These are phyloP conservation scores for Scrobipalpa costella DNA, from an alignment of 2,888 invertebrate genomes.

Conservation along the genomic window DNA sequence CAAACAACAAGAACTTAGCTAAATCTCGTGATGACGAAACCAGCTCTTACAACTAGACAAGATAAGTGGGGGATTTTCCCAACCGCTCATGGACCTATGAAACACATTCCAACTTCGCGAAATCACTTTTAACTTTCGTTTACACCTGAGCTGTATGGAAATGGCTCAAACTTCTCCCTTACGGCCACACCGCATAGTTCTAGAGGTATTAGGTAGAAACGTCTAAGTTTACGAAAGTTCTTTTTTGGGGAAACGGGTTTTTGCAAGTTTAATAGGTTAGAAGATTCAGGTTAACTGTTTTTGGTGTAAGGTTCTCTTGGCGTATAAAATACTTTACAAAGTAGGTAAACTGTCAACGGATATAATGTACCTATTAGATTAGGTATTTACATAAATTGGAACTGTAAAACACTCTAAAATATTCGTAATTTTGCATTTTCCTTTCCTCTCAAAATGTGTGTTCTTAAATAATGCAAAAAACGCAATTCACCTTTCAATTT, in stretches of 20 bases:
- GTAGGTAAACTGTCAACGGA: too few relatives aligned
- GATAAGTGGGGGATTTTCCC: constrained; percentile 18
- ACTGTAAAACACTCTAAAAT: neutral
- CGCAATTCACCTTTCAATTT: constrained; percentile 3
- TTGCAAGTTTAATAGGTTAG: constrained; percentile 12
- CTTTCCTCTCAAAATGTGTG: neutral
- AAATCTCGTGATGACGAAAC: constrained; percentile 17
- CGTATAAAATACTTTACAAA: neutral
- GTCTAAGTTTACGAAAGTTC: neutral
- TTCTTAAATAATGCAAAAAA: constrained; percentile 4
- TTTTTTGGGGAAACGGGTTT: neutral
- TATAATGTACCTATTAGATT: too few relatives aligned
- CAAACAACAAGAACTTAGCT: neutral
- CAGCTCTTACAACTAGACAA: constrained; percentile 13
- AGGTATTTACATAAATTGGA: too few relatives aligned
- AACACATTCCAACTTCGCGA: constrained; percentile 42
- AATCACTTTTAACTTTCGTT: constrained; percentile 49
- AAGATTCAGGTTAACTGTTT: constrained; percentile 3
- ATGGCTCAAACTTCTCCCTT: constrained; percentile 33
- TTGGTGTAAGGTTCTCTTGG: neutral
- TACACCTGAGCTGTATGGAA: constrained; percentile 42
- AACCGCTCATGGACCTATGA: constrained; percentile 14
- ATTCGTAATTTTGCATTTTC: neutral
- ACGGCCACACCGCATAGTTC: constrained; percentile 6
- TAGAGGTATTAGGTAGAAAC: constrained; percentile 14